Evolutionary conservation across 2,113 vertebrate species (phyloP), one percentile per base, ranked within the genome.

Genomic region (Gobius niger): DNA sequence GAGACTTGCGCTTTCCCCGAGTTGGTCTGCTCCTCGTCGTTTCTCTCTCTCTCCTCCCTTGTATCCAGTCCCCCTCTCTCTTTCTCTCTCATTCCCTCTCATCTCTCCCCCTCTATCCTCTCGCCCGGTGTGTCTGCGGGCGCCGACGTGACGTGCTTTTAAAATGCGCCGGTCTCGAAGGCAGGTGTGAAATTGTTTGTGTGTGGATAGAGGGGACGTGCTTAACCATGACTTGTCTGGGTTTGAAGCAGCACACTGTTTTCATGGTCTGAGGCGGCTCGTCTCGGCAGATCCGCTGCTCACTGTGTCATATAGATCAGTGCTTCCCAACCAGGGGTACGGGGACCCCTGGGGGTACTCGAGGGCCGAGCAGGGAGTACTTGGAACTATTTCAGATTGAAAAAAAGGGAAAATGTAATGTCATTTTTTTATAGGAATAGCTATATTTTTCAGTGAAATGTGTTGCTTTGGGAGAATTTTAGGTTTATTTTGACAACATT

Each of bases 181-280:
- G 75, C 77, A 84, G 83, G 72, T 89, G 87, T 67, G 81, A 81
- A 72, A 76, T 63, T 75, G 82, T 81, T 75, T 80, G 70, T 83
- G 82, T 75, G 66, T 44, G 59, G 49, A 40, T 75, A 63, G 66
- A 66, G 51, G 64, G 24, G 74, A 12, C 60, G 73, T 80, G 84
- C 82, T 84, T 84, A 79, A 82, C 65, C 73, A 77, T 84, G 86
- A 81, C 84, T 72, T 63, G 84, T 88, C 87, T 81, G 46, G 73
- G 81, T 86, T 89, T 88, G 82, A 88, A 86, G 83, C 83, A 78
- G 86, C 76, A 81, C 68, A 80, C 80, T 82, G 82, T 88, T 90
- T 87, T 85, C 85, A 86, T 81, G 87, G 83, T 88, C 75, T 65
- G 65, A 65, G 61, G 73, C 78, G 63, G 68, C 71, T n/a, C 70